phyloP scores from a whole-genome alignment of 2,888 invertebrate genomes.

The Willowsia nigromaculata region DNA sequence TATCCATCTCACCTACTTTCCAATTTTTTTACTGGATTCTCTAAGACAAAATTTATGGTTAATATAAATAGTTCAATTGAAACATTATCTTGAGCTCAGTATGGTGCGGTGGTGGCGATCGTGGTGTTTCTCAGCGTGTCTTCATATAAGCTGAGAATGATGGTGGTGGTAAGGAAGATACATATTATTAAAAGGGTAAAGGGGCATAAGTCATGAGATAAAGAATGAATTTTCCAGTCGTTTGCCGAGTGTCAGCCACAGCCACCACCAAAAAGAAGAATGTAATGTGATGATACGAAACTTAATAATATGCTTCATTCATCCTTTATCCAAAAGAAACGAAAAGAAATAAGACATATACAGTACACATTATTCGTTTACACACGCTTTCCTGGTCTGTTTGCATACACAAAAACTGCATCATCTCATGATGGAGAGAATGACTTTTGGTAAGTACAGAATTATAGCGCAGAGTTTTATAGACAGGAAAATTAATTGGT shows the following conservation, averaged over 20 bases:
- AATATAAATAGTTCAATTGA: conserved; percentile 55
- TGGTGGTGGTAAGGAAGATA: conserved; percentile 15
- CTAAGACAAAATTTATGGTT: conserved; percentile 50
- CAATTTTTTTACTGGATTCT: conserved; percentile 39
- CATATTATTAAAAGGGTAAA: conserved; percentile 41
- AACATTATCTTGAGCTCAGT: conserved; percentile 48
- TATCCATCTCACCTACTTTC: conserved; percentile 58
- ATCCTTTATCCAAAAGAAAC: background rate
- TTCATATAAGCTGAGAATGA: background rate
- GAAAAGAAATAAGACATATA: background rate
- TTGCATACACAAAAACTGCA: background rate
- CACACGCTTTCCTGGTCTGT: background rate
- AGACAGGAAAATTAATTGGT: conserved; percentile 41
- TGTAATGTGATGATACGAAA: conserved; percentile 47
- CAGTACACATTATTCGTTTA: background rate
- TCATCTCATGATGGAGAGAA: background rate
- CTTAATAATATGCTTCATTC: conserved; percentile 55
- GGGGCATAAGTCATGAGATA: conserved; percentile 61
- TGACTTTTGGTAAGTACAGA: background rate
- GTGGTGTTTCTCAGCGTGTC: conserved; percentile 16
- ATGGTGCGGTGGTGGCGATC: conserved; percentile 3
- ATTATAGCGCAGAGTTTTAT: background rate
- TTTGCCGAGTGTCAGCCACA: conserved; percentile 51
- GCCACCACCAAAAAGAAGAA: background rate
- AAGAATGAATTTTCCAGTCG: conserved; percentile 39